Evolutionary conservation across 2,113 vertebrate genomes (phyloP), one percentile per base, ranked within the genome.

Genomic region (Symphodus melops): DNA sequence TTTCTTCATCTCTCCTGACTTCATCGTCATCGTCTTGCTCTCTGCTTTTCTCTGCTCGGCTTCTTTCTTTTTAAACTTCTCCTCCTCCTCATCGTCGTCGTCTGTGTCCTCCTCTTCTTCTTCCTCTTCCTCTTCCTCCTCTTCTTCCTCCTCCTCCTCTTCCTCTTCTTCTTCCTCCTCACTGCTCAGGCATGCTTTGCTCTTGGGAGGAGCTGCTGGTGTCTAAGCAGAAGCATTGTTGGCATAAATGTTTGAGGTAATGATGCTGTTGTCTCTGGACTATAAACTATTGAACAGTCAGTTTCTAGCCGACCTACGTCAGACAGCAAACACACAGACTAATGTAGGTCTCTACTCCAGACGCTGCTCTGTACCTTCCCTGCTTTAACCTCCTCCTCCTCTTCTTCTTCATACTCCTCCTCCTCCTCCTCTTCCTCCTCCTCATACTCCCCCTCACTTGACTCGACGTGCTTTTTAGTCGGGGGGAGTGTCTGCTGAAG

Each of bases 161-260:
- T 84, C 91, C 0, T 89, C 88, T 0, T 89, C 86, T 0, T 91
- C 87, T 0, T 93, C 88, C 14, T 92, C 92, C 33, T 91, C 85
- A 82, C 53, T 89, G 80, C 64, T 88, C 41, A 81, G 54, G 62
- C 41, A 79, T 17, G 68, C 54, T 85, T 84, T 91, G 79, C 55
- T 77, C 61, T 85, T 87, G 41, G 72, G 61, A 41, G 62, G 82
- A 79, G 78, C 62, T 65, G 78, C 51, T 68, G 75, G 80, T 77
- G 48, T 86, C 89, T 93, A 70, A 83, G 82, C 68, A 78, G 75
- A 86, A 68, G 83, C 62, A 85, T 83, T 23, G 65, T 74, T 63
- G 72, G 62, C 13, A 70, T 64, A 37, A 82, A 72, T 68, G 71
- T 17, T 65, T 76, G 1, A 17, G 54, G 11, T 11, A 46, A 54